Evolutionary conservation across 2,113 vertebrate genomes (phyloP), one percentile per base, ranked within the genome.

Genomic region (Leuciscus idus): DNA sequence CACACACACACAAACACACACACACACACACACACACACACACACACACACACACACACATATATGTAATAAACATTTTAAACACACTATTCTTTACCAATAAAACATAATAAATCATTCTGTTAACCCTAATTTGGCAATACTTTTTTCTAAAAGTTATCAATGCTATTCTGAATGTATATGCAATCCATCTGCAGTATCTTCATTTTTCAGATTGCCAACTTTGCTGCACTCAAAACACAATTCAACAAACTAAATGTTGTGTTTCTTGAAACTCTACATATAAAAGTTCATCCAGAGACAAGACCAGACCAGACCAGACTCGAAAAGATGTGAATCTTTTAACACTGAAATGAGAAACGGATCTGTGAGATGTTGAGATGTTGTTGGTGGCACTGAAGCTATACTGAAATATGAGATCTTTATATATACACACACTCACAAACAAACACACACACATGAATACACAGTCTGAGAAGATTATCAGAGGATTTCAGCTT

Each of bases 251-350:
- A 21, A 39, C 68, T 39, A 73, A 12, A 39, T 6, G 36, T 43
- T 10, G 36, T 72, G 8, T 72, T 43, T 72, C 11, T 28, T 75
- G 6, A 48, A 50, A 15, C 43, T 73, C 21, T 74, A 2, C 43
- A 8, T 15, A 28, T 48, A 48, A 75, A 75, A 48, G 39, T 75
- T 4, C 3, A 75, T 28, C 28, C n/a, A 28, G 73, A 28, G 43
- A 48, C 43, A 7, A 48, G 23, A 75, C 43, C 6, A 48, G 73
- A 74, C 72, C 23, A 74, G 73, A 74, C 72, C 23, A 74, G 39
- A 46, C 72, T 39, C n/a, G 72, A 74, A 74, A 7, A 74, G 72
- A 72, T 72, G 68, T 23, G 33, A 74, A 46, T 46, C 72, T 74
- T 74, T 15, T 46, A 39, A 46, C 72, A 26, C 43, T 26, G 72